phyloP scores from a whole-genome alignment of 2,113 vertebrate genomes.

The Apaloderma vittatum region DNA sequence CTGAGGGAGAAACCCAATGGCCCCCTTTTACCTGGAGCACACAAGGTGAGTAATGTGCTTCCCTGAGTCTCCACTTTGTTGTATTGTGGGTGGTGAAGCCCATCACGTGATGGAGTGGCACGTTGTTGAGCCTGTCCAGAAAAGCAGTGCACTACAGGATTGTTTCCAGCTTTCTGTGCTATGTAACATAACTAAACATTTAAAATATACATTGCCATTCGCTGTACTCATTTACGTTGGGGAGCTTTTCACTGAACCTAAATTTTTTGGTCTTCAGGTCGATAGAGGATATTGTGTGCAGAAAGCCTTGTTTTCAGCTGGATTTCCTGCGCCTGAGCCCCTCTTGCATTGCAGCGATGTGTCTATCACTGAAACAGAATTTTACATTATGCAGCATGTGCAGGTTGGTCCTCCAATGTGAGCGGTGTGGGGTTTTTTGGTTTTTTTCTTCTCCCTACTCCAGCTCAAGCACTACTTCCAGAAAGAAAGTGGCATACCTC shows the following conservation, averaged over 20 bases:
- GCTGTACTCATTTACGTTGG: background rate
- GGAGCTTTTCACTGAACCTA: background rate
- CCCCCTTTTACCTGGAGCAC: conserved; percentile 87
- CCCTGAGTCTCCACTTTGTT: background rate
- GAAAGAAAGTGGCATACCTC: background rate
- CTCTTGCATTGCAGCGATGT: conserved; percentile 85
- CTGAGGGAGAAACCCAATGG: conserved; percentile 94
- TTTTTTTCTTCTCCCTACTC: background rate
- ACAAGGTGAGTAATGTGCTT: conserved; percentile 79
- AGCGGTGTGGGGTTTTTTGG: no score
- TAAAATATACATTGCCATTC: background rate
- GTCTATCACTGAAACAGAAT: conserved; percentile 91
- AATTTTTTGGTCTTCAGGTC: conserved; percentile 76
- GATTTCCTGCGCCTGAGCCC: conserved; percentile 92
- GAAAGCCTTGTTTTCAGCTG: conserved; percentile 85
- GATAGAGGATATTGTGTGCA: conserved; percentile 92
- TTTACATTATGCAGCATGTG: conserved; percentile 94
- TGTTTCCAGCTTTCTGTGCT: background rate
- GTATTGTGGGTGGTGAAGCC: background rate
- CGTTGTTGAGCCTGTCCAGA: background rate
- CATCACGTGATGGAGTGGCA: fast-evolving
- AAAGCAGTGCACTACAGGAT: background rate
- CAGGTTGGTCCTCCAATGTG: conserved; percentile 73
- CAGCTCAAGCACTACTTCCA: background rate
- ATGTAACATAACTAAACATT: background rate